Base-by-base conservation (phyloP, 2,888 invertebrate species). In the Bhutanitis thaidina region DNA sequence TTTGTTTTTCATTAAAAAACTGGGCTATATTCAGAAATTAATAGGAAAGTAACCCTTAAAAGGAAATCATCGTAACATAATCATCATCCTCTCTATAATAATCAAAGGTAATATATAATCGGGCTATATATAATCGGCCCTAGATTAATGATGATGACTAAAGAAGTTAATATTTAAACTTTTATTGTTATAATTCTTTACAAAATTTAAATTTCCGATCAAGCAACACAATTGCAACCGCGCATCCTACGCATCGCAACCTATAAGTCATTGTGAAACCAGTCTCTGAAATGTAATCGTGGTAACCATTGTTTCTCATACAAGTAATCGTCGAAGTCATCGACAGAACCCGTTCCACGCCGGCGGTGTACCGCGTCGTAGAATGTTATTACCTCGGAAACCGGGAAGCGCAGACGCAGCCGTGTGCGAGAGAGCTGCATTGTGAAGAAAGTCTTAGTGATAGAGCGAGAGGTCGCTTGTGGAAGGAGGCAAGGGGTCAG, bases 261-360 rank as follows among this genome's bases (percentile, higher is more conserved):
- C n/a, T n/a, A 14, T 43, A 43, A 37, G 43, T 37, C 37, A 43
- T 43, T 53, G 57, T 68, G 59, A 68, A 68, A 64, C 60, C 67
- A 67, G 65, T 61, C 63, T 60, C 59, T 69, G 71, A 67, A 77
- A 73, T 64, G 72, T 69, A 72, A 70, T 67, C 69, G 69, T 64
- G 65, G 69, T 70, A 71, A 72, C 77, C 77, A 85, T 85, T 85
- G 85, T 86, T 80, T 84, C 77, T 76, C 74, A 72, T 73, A 78
- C 78, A 77, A 83, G 80, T 84, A 84, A 84, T 86, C 83, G 80
- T 76, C 70, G 71, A 74, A 83, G 81, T 81, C 84, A 84, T 87
- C 83, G 83, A 79, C 81, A 81, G 81, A 89, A 89, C 88, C 79
- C 87, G 88, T 89, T 89, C 86, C 87, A 83, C 80, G 75, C 80